Evolutionary conservation across 2,888 invertebrate genomes (phyloP).

Genomic region (Cryptocheilus praepositus): DNA sequence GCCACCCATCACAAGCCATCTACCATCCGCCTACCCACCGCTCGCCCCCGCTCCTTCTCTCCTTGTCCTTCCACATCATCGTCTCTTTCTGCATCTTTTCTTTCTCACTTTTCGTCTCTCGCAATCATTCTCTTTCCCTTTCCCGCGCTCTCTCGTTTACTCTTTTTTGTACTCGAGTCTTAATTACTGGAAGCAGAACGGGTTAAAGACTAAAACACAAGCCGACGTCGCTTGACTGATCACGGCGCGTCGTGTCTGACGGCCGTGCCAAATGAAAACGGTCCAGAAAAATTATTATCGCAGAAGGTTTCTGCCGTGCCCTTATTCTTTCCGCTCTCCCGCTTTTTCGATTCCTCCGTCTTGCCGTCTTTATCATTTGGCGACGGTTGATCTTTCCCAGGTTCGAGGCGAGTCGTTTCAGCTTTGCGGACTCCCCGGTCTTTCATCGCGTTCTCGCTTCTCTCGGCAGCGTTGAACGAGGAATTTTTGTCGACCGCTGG

Average conservation of each 20-base stretch:
- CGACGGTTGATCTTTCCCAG: background rate
- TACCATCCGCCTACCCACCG: conserved; percentile 32
- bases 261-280: conserved; percentile 60
- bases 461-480: no score
- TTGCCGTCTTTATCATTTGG: conserved; percentile 9
- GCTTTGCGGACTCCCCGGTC: background rate
- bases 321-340: conserved; percentile 10
- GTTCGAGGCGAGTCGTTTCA: background rate
- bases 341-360: background rate
- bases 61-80: conserved; percentile 16
- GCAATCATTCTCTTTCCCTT: conserved; percentile 10
- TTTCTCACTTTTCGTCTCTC: conserved; percentile 8
- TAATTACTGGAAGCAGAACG: conserved; percentile 64
- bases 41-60: conserved; percentile 31
- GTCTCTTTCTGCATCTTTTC: conserved; percentile 12
- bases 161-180: conserved; percentile 53
- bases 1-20: conserved; percentile 13
- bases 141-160: conserved; percentile 8
- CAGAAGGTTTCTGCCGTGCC: conserved; percentile 46
- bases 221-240: conserved; percentile 65
- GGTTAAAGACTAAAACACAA: conserved; percentile 62
- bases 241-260: conserved; percentile 61
- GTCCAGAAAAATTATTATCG: conserved; percentile 57
- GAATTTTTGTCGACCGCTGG: no score
- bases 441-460: no score